Conservation (phyloP, 2,888 invertebrate species). For the Lasioglossum pauxillum region DNA sequence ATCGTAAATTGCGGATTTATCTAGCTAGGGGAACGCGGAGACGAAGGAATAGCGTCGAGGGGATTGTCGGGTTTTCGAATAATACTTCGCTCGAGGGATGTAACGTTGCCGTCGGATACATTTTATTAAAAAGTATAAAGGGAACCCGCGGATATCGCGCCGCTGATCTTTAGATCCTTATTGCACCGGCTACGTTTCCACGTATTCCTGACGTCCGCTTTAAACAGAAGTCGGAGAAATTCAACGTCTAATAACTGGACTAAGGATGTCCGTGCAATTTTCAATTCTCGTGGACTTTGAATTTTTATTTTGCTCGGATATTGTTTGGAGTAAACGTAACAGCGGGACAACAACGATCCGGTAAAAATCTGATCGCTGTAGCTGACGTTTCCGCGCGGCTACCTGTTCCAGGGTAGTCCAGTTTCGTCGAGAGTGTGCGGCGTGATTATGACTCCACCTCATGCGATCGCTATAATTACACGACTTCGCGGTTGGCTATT, state of each 20-base stretch:
- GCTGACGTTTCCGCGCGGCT: constrained; percentile 15
- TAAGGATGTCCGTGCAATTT: too few relatives aligned
- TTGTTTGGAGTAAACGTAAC: not conserved
- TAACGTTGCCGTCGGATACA: not conserved
- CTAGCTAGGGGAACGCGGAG: not conserved
- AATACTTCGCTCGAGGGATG: not conserved
- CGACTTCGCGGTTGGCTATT: constrained; percentile 78
- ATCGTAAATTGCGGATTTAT: constrained; percentile 43
- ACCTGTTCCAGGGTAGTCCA: not conserved
- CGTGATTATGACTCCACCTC: constrained; percentile 75
- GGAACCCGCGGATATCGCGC: not conserved
- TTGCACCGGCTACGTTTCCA: not conserved
- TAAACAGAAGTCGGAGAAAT: not conserved
- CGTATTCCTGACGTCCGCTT: not conserved
- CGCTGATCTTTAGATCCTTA: not conserved
- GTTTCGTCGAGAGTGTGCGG: constrained; percentile 51
- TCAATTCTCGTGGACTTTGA: too few relatives aligned
- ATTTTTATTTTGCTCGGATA: too few relatives aligned
- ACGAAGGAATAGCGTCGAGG: constrained; percentile 1
- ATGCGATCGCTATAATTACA: constrained; percentile 79
- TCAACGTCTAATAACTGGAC: not conserved
- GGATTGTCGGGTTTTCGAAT: constrained; percentile 9
- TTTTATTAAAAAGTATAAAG: constrained; percentile 3
- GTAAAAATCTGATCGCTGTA: constrained; percentile 16
- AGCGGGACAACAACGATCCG: not conserved